These are phyloP conservation scores for Stegophylla sp. DNA, from an alignment of 2,888 invertebrate genomes.

Conservation along the genomic window DNA sequence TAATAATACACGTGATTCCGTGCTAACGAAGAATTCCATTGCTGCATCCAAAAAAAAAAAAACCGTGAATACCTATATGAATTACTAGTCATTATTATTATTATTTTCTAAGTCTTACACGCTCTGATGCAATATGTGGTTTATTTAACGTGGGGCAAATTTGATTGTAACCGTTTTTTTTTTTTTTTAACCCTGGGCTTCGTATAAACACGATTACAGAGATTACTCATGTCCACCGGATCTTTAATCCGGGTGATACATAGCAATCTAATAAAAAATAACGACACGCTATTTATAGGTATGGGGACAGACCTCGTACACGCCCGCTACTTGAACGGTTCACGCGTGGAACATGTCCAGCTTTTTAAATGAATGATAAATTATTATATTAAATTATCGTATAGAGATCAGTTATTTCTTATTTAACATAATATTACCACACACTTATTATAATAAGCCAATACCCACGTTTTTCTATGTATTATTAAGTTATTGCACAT, in stretches of 20 bases:
- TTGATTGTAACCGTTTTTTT: not conserved
- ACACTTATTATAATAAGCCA: not conserved
- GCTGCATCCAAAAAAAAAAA: no score
- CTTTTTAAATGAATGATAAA: constrained; percentile 5
- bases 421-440: constrained; percentile 26
- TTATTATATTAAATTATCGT: constrained; percentile 22
- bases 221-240: not conserved
- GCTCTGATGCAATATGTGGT: constrained; percentile 6
- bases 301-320: not conserved
- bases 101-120: no score
- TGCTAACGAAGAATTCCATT: no score
- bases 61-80: no score
- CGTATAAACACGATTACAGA: not conserved
- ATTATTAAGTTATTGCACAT: not conserved
- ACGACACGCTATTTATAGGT: not conserved
- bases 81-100: no score
- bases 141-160: not conserved
- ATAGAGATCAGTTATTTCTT: not conserved
- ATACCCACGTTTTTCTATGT: constrained; percentile 26
- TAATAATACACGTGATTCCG: no score
- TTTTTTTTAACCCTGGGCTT: not conserved
- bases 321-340: not conserved
- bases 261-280: not conserved
- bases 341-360: not conserved
- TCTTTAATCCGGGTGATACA: not conserved